Evolutionary conservation across 2,797 vertebrate genomes (phyloP).

Genomic region (Acropternis orthonyx): DNA sequence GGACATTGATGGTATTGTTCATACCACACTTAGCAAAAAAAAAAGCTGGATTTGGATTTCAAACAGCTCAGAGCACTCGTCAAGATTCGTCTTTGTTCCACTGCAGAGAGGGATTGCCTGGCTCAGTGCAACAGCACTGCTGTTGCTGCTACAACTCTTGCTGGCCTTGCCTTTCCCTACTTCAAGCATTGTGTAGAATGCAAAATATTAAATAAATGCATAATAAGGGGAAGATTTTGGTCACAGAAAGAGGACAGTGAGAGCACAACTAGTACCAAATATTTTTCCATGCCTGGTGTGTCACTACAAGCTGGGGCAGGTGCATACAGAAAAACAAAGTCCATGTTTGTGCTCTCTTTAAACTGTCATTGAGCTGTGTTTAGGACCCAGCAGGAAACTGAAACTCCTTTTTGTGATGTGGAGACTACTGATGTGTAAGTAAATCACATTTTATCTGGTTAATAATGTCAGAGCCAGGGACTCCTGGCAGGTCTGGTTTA

Average conservation of each 20-base stretch:
- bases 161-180: background rate
- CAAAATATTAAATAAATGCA: background rate
- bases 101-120: background rate
- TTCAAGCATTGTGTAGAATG: background rate
- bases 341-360: background rate
- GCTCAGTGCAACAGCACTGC: background rate
- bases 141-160: background rate
- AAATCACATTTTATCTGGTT: background rate
- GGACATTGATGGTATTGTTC: background rate
- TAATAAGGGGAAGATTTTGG: background rate
- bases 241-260: background rate
- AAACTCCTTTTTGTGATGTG: conserved; percentile 14
- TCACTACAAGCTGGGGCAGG: background rate
- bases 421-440: background rate
- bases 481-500: background rate
- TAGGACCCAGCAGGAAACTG: conserved; percentile 46
- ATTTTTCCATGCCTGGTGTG: background rate
- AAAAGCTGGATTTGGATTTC: background rate
- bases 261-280: background rate
- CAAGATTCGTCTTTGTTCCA: background rate
- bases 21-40: background rate
- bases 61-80: background rate
- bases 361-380: background rate
- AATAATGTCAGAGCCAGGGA: background rate
- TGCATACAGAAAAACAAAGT: conserved; percentile 43